Evolutionary conservation across 2,888 invertebrate genomes (phyloP).

Genomic region (Agrotis segetum): DNA sequence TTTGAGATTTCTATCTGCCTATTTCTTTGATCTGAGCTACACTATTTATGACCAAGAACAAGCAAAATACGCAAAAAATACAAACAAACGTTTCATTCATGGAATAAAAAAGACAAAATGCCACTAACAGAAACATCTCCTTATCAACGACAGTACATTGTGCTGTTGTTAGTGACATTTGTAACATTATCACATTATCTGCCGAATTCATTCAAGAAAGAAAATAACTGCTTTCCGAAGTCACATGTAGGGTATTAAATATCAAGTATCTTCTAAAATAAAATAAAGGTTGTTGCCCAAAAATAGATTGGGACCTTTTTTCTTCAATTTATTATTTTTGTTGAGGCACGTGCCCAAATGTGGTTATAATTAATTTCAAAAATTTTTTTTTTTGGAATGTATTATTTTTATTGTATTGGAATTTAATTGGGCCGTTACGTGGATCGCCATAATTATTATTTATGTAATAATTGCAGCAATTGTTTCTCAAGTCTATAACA

Average conservation of each 20-base stretch:
- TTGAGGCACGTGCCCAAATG: not conserved
- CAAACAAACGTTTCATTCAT: not conserved
- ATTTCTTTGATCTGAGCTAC: too few relatives aligned
- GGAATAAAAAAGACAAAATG: constrained; percentile 8
- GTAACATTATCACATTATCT: not conserved
- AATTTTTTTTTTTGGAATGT: not conserved
- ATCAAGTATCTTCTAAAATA: constrained; percentile 1
- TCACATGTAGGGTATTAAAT: constrained; percentile 25
- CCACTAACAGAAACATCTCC: constrained; percentile 2
- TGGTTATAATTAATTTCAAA: not conserved
- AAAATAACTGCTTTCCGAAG: not conserved
- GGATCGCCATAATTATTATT: too few relatives aligned
- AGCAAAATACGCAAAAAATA: not conserved
- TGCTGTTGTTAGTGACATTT: constrained; percentile 1
- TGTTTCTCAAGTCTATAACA: too few relatives aligned
- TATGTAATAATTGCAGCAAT: too few relatives aligned
- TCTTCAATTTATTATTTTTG: constrained; percentile 1
- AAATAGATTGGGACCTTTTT: constrained; percentile 4
- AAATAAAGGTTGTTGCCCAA: not conserved
- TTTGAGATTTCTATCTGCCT: too few relatives aligned
- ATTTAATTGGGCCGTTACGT: too few relatives aligned
- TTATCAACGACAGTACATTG: not conserved
- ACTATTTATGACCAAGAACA: not conserved
- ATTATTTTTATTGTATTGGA: too few relatives aligned
- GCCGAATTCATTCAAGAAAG: constrained; percentile 16